A percentile compares a stretch with the other conserved stretches of the same genome.
Conservation (phyloP, 53 echinoderm and acorn worm genomes). For the Holothuria leucospilota region DNA sequence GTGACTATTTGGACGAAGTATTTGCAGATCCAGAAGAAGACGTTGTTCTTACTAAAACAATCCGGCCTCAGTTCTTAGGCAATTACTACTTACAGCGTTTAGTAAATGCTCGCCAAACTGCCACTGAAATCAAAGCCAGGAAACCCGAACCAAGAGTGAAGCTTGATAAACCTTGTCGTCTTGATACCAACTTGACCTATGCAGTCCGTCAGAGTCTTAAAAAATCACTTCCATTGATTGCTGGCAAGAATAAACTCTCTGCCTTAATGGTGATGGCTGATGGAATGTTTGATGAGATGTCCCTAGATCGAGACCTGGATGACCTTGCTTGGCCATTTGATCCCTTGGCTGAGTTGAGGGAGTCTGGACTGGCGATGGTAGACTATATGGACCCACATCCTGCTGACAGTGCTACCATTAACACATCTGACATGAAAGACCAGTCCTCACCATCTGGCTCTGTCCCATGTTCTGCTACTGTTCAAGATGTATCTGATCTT, state of each 20-base stretch:
- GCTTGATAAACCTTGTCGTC: slow-evolving; percentile 2
- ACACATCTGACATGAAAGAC: not conserved
- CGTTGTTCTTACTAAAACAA: not conserved
- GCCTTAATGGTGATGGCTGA: slow-evolving; percentile 40
- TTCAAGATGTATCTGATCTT: too few relatives aligned
- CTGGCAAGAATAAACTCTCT: slow-evolving; percentile 25
- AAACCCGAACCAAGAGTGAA: slow-evolving; percentile 39
- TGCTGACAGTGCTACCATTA: too few relatives aligned
- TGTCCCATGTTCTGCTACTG: too few relatives aligned
- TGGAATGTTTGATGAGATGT: slow-evolving; percentile 35
- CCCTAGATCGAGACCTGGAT: slow-evolving; percentile 17
- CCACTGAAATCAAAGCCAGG: not conserved
- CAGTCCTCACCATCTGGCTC: too few relatives aligned
- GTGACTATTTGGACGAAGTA: too few relatives aligned
- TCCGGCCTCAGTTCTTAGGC: slow-evolving; percentile 30
- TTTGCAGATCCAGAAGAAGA: not conserved
- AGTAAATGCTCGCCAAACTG: slow-evolving; percentile 16
- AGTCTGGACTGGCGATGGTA: not conserved
- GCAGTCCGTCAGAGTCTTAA: slow-evolving; percentile 20
- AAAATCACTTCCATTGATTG: slow-evolving; percentile 21
- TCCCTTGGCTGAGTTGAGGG: slow-evolving; percentile 15
- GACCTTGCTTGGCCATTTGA: slow-evolving; percentile 35
- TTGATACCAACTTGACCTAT: slow-evolving; percentile 31
- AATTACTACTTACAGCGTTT: not conserved
- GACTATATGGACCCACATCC: slow-evolving; percentile 23